These are phyloP conservation scores for Hypsibius dujardini DNA, from an alignment of 1,140 invertebrate genomes.

Conservation along the genomic window DNA sequence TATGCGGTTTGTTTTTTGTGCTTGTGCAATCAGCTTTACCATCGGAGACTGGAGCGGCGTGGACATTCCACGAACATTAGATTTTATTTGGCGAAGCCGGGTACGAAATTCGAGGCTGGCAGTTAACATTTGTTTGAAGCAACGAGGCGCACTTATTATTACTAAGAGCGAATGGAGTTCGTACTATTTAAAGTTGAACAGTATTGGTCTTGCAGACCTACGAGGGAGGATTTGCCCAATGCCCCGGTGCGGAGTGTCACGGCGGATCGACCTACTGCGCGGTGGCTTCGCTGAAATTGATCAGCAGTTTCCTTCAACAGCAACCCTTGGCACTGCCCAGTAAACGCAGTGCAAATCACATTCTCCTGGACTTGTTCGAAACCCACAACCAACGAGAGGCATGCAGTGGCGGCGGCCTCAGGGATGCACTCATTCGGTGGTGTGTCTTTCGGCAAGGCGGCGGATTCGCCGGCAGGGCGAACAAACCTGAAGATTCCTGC, in stretches of 20 bases:
- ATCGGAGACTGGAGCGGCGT: slow-evolving; percentile 79
- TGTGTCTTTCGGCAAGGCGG: slow-evolving; percentile 55
- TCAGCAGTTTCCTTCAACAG: too few relatives aligned
- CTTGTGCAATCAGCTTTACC: slow-evolving; percentile 73
- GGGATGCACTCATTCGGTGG: slow-evolving; percentile 53
- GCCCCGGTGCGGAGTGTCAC: slow-evolving; percentile 70
- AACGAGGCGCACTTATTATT: slow-evolving; percentile 15
- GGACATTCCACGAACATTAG: slow-evolving; percentile 50
- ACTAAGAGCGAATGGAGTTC: too few relatives aligned
- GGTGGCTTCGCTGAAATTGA: slow-evolving; percentile 66
- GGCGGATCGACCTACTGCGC: slow-evolving; percentile 92
- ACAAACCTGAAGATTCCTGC: slow-evolving; percentile 88
- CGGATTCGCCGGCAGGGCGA: slow-evolving; percentile 81
- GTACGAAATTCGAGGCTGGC: slow-evolving; percentile 27
- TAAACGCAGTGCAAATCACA: too few relatives aligned
- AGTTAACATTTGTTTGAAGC: slow-evolving; percentile 13
- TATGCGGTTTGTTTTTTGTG: slow-evolving; percentile 94
- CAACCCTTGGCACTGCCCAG: too few relatives aligned
- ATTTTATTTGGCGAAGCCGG: slow-evolving; percentile 65
- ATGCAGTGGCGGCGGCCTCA: too few relatives aligned
- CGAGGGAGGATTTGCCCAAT: slow-evolving; percentile 78
- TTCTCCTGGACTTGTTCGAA: too few relatives aligned
- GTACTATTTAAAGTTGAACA: too few relatives aligned
- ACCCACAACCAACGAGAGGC: too few relatives aligned
- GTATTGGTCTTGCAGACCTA: slow-evolving; percentile 61